A percentile compares a stretch with the other conserved stretches of the same genome.
phyloP scores from a whole-genome alignment of 2,888 invertebrate species.

The Lycia hirtaria region DNA sequence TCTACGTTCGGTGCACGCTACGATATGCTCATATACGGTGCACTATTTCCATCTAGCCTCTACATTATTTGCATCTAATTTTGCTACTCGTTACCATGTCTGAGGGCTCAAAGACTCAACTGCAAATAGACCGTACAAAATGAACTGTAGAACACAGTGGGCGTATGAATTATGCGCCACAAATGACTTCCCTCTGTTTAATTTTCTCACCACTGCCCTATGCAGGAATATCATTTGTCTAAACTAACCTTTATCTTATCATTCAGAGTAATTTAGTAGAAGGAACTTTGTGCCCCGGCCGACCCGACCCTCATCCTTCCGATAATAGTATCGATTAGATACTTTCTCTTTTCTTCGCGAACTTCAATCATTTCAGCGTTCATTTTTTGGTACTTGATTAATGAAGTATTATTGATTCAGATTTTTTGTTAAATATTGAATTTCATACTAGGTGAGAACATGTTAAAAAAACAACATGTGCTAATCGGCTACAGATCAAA shows the following conservation, averaged over 20 bases:
- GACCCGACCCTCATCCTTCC: conserved; percentile 62
- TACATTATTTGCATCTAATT: conserved; percentile 40
- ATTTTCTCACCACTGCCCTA: conserved; percentile 21
- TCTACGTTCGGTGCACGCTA: conserved; percentile 13
- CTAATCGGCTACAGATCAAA: conserved; percentile 37
- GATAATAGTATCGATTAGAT: conserved; percentile 72
- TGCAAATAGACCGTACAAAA: conserved; percentile 28
- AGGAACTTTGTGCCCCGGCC: conserved; percentile 55
- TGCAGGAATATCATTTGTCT: conserved; percentile 39
- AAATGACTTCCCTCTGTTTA: conserved; percentile 23
- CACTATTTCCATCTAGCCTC: conserved; percentile 41
- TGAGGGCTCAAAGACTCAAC: conserved; percentile 21
- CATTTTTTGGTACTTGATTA: conserved; percentile 39
- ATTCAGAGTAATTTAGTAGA: conserved; percentile 60
- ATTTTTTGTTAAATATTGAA: conserved; percentile 9
- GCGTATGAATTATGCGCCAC: conserved; percentile 25
- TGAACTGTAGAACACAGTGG: conserved; percentile 27
- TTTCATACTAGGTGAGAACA: conserved; percentile 27
- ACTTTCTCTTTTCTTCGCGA: conserved; percentile 56
- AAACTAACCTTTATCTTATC: conserved; percentile 60
- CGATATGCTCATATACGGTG: conserved; percentile 25
- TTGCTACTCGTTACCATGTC: conserved; percentile 28
- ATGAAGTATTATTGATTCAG: conserved; percentile 31
- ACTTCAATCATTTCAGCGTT: conserved; percentile 48
- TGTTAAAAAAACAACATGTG: conserved; percentile 35